Evolutionary conservation across 2,888 invertebrate genomes (phyloP), one percentile per base, ranked within the genome.

Genomic region (Phyto melanocephala): DNA sequence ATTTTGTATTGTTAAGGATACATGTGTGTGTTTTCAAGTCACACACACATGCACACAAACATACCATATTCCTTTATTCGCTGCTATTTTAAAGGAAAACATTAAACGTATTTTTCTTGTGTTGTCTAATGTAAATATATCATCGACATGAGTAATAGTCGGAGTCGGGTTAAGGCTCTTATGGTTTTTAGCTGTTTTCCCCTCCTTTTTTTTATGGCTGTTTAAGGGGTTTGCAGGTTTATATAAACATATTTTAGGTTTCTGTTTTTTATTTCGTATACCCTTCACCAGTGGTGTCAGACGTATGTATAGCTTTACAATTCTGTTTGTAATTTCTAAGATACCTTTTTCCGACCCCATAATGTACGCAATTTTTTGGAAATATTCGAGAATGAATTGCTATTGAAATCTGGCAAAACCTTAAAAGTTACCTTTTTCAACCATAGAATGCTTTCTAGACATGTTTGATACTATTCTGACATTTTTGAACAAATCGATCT

Each of bases 81-180:
- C 60, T 62, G 54, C 11, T 70, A 63, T 77, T 45, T 67, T 70
- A 52, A 24, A 58, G 62, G 78, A 35, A 62, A 77, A 56, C 67
- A 72, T 76, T 72, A 63, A 71, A 80, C 80, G 71, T 77, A 60
- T 72, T 77, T 56, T 81, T 72, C 71, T 78, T 68, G 50, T 71
- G 67, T 72, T 78, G 58, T 70, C 74, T 74, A 74, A 70, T 76
- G 70, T 71, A 81, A 81, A 81, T 76, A 78, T 81, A 81, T 81
- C 81, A 78, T 81, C 68, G 78, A 81, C 81, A 81, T 81, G 74
- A 81, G 74, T 81, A 81, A 81, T 81, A 68, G 72, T 47, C 78
- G 56, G 20, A 78, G 81, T 63, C 62, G 54, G 63, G 68, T 72
- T 81, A 63, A 74, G 78, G 68, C 81, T 77, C 56, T 74, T 78